Base-by-base conservation (phyloP, 2,888 invertebrate genomes). In the Conomelus anceps region DNA sequence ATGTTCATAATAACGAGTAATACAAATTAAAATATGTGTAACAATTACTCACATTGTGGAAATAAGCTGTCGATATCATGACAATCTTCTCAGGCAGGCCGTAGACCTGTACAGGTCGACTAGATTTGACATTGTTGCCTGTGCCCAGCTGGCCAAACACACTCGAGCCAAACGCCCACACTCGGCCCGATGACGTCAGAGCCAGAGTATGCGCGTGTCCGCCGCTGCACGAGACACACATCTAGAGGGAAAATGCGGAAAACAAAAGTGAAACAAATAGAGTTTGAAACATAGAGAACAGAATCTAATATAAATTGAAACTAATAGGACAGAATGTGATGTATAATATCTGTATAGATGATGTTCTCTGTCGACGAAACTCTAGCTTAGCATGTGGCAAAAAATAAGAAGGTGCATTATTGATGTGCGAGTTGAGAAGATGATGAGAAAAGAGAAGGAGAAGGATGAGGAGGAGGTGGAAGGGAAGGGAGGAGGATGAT, bases 91-190 rank as follows among this genome's bases (percentile, higher is more conserved):
- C 95, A 23, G 94, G 93, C 90, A 95, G 92, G n/a, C 94, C 92
- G 34, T 93, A 92, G 34, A 96, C 93, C 92, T 93, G 94, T 22
- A 94, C 92, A 0, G 97, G 96, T 92, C 93, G 93, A 93, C 93
- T 93, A 0, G 94, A 91, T 93, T 96, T 96, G 89, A 94, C 93
- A 9, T 94, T 93, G 22, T 93, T 93, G 0, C 94, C 94, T 86
- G 93, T 94, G 85, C 96, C 97, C 24, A 98, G 94, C 93, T 98
- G 97, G 0, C 97, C 97, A 93, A 97, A 97, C 91, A 96, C 95
- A 91, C 96, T 96, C 89, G 97, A 96, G 23, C 96, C 96, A 92
- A 95, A 94, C 0, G 96, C 94, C 91, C 95, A 95, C 88, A 97
- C 95, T 91, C 95, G 94, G 22, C 97, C 97, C 92, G 95, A 95